These are phyloP conservation scores for Volucella bombylans DNA, from an alignment of 2,888 invertebrate species.

Conservation along the genomic window DNA sequence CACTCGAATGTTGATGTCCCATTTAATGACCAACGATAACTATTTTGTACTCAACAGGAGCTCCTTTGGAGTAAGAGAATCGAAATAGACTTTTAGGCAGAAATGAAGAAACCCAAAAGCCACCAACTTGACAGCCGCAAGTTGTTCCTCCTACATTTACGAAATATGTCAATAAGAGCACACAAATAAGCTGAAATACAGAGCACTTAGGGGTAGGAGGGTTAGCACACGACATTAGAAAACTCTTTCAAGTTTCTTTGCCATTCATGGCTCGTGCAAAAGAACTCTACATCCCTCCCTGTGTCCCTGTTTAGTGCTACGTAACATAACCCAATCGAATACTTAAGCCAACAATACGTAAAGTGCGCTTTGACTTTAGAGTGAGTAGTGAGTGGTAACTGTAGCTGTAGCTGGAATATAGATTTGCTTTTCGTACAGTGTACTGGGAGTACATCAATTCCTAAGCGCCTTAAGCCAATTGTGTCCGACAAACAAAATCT, in stretches of 20 bases:
- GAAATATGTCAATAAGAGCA: conserved; percentile 71
- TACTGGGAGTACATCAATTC: conserved; percentile 41
- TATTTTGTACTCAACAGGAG: not conserved
- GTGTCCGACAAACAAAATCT: conserved; percentile 71
- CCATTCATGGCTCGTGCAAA: conserved; percentile 40
- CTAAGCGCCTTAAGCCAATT: conserved; percentile 67
- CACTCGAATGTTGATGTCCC: conserved; percentile 20
- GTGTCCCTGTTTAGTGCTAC: conserved; percentile 35
- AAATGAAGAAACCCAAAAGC: conserved; percentile 13
- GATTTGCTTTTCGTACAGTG: not conserved
- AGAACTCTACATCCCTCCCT: conserved; percentile 48
- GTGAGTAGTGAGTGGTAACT: conserved; percentile 36
- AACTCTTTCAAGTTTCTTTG: conserved; percentile 37
- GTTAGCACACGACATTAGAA: conserved; percentile 37
- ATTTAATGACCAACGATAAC: conserved; percentile 60
- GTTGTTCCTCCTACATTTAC: conserved; percentile 34
- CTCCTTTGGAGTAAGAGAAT: too few species aligned
- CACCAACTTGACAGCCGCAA: conserved; percentile 25
- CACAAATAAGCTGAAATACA: conserved; percentile 70
- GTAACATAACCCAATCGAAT: conserved; percentile 56
- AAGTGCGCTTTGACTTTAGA: conserved; percentile 58
- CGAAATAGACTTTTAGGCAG: not conserved
- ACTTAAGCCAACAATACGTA: conserved; percentile 67
- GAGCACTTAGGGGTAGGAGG: conserved; percentile 54
- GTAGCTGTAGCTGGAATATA: not conserved